These are phyloP conservation scores for Patiria miniata DNA, from an alignment of 35 echinoderm and acorn worm species.

Conservation along the genomic window DNA sequence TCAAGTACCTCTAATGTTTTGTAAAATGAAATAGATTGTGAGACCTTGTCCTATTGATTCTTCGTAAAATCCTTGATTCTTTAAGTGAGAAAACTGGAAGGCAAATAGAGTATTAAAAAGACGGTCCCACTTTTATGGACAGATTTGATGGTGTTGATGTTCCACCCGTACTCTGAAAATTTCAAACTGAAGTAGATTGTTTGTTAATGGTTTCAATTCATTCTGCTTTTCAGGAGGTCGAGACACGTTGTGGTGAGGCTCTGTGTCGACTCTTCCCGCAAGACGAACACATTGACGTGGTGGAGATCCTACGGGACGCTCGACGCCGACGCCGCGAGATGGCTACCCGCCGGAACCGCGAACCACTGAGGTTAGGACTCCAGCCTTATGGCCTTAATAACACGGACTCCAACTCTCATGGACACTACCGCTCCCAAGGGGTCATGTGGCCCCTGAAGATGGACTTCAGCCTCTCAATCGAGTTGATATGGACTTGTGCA, in stretches of 20 bases:
- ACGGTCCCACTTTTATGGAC: too few species aligned
- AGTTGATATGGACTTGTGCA: background rate
- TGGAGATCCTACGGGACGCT: constrained; percentile 89
- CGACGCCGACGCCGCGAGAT: constrained; percentile 76
- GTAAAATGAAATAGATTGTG: too few species aligned
- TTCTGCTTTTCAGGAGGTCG: constrained; percentile 73
- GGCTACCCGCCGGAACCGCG: constrained; percentile 46
- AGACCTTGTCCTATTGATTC: too few species aligned
- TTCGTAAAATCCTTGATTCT: too few species aligned
- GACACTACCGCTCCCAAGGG: background rate
- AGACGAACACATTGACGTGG: constrained; percentile 92
- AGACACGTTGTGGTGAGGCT: constrained; percentile 77
- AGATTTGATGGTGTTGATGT: too few species aligned
- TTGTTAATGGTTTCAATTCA: background rate
- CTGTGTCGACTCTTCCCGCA: constrained; percentile 87
- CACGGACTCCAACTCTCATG: background rate
- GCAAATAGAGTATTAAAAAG: too few species aligned
- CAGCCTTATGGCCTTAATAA: background rate
- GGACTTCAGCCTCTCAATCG: background rate
- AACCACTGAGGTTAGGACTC: constrained; percentile 65
- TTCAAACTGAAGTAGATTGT: too few species aligned
- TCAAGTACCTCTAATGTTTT: too few species aligned
- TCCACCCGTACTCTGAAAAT: too few species aligned
- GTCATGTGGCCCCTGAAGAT: background rate
- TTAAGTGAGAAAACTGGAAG: too few species aligned